Evolutionary conservation across 2,797 vertebrate species (phyloP).

Genomic region (Acrocephalus scirpaceus): DNA sequence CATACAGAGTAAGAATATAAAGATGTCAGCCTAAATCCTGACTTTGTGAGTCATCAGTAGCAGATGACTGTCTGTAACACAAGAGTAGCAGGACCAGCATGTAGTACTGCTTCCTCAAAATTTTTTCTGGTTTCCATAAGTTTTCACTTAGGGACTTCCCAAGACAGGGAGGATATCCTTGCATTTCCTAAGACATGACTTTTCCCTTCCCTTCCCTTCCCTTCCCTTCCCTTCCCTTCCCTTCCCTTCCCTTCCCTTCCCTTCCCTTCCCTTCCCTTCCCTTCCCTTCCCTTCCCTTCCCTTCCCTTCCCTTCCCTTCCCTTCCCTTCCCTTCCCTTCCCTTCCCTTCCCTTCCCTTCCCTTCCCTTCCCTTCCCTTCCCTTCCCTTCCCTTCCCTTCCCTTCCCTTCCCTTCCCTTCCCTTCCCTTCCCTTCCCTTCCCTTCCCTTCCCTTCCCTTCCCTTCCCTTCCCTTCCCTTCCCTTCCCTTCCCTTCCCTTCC

Average conservation of each 20-base stretch:
- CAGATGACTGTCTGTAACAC: not conserved
- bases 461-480: not conserved
- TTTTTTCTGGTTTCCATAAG: not conserved
- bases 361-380: not conserved
- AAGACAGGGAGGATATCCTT: not conserved
- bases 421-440: not conserved
- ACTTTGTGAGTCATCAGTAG: not conserved
- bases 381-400: not conserved
- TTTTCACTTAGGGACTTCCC: not conserved
- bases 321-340: not conserved
- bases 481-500: too few species aligned
- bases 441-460: not conserved
- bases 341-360: too few species aligned
- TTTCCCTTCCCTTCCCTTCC: not conserved
- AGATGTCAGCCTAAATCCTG: not conserved
- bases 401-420: fast-evolving
- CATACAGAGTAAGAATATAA: not conserved
- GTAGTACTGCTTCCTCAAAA: not conserved
- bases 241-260: not conserved
- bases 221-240: not conserved
- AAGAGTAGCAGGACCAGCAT: not conserved
- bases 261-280: not conserved
- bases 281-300: not conserved
- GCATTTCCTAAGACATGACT: not conserved
- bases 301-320: not conserved